Evolutionary conservation across 2,888 invertebrate genomes (phyloP), one percentile per base, ranked within the genome.

Genomic region (Hofmannophila pseudospretella): DNA sequence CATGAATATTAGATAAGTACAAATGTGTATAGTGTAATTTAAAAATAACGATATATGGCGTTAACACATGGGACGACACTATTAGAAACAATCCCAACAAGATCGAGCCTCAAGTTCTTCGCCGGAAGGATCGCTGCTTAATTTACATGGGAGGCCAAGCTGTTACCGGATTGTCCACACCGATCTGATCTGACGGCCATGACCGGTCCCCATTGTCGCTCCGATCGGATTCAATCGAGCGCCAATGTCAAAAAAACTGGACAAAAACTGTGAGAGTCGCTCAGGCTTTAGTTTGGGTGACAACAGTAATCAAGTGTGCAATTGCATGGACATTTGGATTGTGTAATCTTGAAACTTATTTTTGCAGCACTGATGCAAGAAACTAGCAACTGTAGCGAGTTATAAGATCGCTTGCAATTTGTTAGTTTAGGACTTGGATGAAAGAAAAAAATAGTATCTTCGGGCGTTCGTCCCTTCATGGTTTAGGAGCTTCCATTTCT

Each of bases 221-320:
- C 68, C 63, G 69, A 70, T 70, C 58, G 55, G 57, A 68, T 58
- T 73, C 67, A 79, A 76, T 75, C 67, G 68, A 67, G 57, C 59
- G 49, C 57, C 69, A 71, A 70, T 67, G 67, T 68, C 61, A 73
- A 74, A 71, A 32, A 78, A 77, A 70, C 56, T 48, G 38, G 12
- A 70, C 52, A 81, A 79, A 81, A 81, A 75, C 64, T 64, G 54
- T 70, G 66, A 69, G 70, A 76, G 62, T 59, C 63, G 51, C 39
- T 67, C 63, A 61, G 51, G 63, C 65, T 59, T 58, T 48, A 62
- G 57, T 68, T 68, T 68, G 65, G 68, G 71, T 79, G 73, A 61
- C 56, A 68, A 69, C 57, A 63, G 51, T 58, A 60, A 67, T 61
- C 62, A 49, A 70, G 58, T 67, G 55, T 61, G 68, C 67, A 65